Conservation (phyloP, 2,113 vertebrate species). For the Antechinus stuartii region DNA sequence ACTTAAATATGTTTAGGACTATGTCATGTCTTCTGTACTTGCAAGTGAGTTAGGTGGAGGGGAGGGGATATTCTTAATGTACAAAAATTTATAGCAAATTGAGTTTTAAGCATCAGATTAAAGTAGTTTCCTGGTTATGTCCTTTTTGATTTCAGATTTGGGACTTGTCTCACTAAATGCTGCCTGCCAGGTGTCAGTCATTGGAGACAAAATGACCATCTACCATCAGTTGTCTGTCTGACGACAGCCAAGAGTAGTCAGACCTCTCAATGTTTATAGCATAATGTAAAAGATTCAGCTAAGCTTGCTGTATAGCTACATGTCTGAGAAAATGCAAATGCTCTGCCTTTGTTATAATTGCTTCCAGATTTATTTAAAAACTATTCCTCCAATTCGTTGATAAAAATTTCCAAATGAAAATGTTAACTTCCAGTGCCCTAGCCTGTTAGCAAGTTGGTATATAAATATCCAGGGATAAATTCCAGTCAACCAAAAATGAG, state of each 20-base stretch:
- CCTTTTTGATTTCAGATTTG: constrained; percentile 40
- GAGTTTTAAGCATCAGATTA: constrained; percentile 38
- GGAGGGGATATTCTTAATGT: constrained; percentile 15
- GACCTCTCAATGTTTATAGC: background rate
- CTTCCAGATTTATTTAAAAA: constrained; percentile 47
- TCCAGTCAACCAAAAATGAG: background rate
- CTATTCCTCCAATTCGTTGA: background rate
- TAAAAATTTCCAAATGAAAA: constrained; percentile 34
- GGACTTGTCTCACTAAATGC: background rate
- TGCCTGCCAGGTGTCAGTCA: constrained; percentile 43
- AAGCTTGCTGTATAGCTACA: background rate
- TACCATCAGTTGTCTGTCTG: background rate
- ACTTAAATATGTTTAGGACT: background rate
- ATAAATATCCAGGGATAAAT: background rate
- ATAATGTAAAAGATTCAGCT: background rate
- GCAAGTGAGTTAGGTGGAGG: constrained; percentile 15
- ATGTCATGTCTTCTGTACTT: constrained; percentile 2
- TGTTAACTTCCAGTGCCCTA: constrained; percentile 48
- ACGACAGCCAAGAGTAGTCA: constrained; percentile 1
- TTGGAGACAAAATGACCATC: constrained; percentile 24
- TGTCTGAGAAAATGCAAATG: constrained; percentile 4
- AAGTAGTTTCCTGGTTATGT: constrained; percentile 19
- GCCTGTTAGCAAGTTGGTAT: constrained; percentile 2
- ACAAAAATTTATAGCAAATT: constrained; percentile 20
- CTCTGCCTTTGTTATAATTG: constrained; percentile 41